Evolutionary conservation across 2,797 vertebrate genomes (phyloP), one percentile per base, ranked within the genome.

Genomic region (Pterois miles): DNA sequence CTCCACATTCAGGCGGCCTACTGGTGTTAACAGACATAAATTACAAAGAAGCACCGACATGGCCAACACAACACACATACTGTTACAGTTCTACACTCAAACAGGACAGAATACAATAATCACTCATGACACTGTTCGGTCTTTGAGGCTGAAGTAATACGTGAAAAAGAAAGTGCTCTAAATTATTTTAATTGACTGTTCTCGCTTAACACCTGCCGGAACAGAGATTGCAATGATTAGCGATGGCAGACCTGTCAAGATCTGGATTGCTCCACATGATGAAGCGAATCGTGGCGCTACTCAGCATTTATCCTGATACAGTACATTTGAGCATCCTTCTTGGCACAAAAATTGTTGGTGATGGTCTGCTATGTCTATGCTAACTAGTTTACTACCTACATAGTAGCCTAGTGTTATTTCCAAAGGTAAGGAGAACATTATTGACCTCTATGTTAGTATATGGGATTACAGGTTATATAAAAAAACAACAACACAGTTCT

Each of bases 1-100:
- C 65, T 73, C 66, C 70, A 78, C 84, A 71, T 80, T 83, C 79
- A 80, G 84, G 81, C 83, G 59, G 82, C 73, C 22, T 6, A 84
- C 59, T 80, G 2, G 6, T 53, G 71, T 46, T 65, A 71, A 65
- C 70, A 73, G 71, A 86, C 76, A 87, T n/a, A 53, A 57, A 80
- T 58, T 74, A 70, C 59, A 74, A 66, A 76, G 50, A 82, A 58
- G 60, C 68, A 62, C 27, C 8, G 2, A 81, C 69, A 65, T 46
- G 66, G 68, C 64, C 77, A 65, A 77, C 54, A 83, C 50, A 76
- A 80, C 71, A 91, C 72, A 59, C 6, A 18, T 2, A 65, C 36
- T 34, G 23, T 12, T 56, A 83, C 71, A 36, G 70, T 52, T 72
- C 54, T 75, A 25, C 43, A 75, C 74, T 73, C 31, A 64, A 69